phyloP scores from a whole-genome alignment of 2,113 vertebrate species.

The Abramis brama region DNA sequence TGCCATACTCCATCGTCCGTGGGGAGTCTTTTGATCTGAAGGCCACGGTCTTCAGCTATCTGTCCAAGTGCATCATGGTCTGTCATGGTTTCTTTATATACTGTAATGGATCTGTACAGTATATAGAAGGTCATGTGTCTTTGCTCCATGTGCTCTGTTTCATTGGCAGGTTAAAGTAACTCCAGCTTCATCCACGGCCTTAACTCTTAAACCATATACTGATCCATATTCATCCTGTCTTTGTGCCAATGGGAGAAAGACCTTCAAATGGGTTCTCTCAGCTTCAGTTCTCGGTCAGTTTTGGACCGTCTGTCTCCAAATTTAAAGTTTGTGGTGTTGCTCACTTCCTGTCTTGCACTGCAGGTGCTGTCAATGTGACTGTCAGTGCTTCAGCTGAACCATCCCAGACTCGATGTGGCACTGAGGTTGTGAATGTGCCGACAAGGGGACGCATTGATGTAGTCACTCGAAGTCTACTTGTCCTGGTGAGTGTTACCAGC shows the following conservation, averaged over 20 bases:
- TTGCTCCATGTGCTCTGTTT: not conserved
- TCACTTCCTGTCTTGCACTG: not conserved
- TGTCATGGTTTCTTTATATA: not conserved
- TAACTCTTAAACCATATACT: constrained; percentile 67
- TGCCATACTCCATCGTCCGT: too few species aligned
- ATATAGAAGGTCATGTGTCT: not conserved
- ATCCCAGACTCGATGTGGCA: constrained; percentile 69
- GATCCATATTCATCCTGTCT: constrained; percentile 71
- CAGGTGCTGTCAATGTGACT: constrained; percentile 78
- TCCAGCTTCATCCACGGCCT: constrained; percentile 67
- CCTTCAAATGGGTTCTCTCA: constrained; percentile 71
- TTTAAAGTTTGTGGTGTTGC: not conserved
- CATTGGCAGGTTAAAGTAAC: constrained; percentile 72
- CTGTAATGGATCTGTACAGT: too few species aligned
- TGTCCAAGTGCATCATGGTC: constrained; percentile 84
- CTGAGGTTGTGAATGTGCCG: constrained; percentile 71
- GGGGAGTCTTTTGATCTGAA: too few species aligned
- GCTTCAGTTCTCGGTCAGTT: constrained; percentile 26
- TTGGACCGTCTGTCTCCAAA: not conserved
- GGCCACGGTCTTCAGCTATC: constrained; percentile 76
- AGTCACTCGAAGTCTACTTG: constrained; percentile 76
- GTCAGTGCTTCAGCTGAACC: constrained; percentile 75
- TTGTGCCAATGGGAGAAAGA: constrained; percentile 70
- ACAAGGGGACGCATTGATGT: constrained; percentile 77
- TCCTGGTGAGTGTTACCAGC: constrained; percentile 73